Percentiles rank a stretch among this genome's conserved stretches.
phyloP scores from a whole-genome alignment of 1,140 invertebrate genomes.

The Diorhabda sublineata region DNA sequence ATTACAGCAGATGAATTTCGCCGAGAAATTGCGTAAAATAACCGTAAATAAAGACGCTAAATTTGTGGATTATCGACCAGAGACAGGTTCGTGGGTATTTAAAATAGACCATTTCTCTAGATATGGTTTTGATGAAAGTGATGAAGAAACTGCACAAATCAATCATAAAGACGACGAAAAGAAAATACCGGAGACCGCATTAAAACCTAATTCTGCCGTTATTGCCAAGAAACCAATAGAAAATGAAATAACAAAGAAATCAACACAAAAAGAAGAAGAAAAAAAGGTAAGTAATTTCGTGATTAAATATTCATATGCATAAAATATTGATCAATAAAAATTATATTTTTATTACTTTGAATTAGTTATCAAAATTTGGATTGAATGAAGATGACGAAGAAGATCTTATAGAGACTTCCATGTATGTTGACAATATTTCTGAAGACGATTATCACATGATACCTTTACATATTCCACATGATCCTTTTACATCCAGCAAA shows the following conservation, averaged over 20 bases:
- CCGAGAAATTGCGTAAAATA: constrained; percentile 76
- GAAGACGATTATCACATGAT: constrained; percentile 27
- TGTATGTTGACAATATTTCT: constrained; percentile 29
- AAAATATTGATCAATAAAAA: too few species aligned
- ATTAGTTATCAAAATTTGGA: constrained; percentile 16
- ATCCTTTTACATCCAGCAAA: constrained; percentile 20
- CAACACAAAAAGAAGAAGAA: neutral
- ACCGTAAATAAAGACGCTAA: constrained; percentile 82
- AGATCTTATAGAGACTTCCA: constrained; percentile 30
- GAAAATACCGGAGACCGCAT: constrained; percentile 13
- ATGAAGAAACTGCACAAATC: constrained; percentile 66
- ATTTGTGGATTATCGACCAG: constrained; percentile 92
- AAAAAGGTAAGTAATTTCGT: too few species aligned
- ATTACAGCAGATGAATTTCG: constrained; percentile 79
- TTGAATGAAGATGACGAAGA: constrained; percentile 28
- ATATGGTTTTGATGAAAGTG: constrained; percentile 87
- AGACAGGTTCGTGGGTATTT: constrained; percentile 95
- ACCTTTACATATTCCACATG: constrained; percentile 22
- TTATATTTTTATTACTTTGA: too few species aligned
- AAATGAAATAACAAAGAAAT: neutral
- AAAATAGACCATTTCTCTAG: constrained; percentile 93
- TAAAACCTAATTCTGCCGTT: neutral
- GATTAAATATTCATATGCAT: too few species aligned
- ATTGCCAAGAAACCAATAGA: neutral
- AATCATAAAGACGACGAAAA: constrained; percentile 20